Evolutionary conservation across 1,140 invertebrate species (phyloP), one percentile per base, ranked within the genome.

Genomic region (Drosophila oshimai): DNA sequence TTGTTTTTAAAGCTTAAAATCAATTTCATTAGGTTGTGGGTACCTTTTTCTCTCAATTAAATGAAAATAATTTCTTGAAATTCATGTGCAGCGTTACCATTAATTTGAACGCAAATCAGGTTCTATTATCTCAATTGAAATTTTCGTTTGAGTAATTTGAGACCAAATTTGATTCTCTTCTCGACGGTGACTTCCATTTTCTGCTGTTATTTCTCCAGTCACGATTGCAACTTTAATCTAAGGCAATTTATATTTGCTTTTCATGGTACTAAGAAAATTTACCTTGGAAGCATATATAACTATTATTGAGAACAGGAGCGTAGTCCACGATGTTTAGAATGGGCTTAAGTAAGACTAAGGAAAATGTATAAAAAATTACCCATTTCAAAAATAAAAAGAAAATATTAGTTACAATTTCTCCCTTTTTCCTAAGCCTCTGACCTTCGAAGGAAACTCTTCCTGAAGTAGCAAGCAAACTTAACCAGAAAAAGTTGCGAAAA

Each of bases 241-340:
- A 39, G 33, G 29, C 67, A 80, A 80, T 71, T 76, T 77, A 50
- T 73, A 67, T 60, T 72, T 54, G 47, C 33, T 62, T 60, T 65
- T 65, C 42, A 34, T 42, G 28, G 12, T 34, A 29, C 20, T 47
- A 33, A 42, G 10, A 12, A 67, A 54, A 41, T 18, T 36, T 18
- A 29, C 7, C n/a, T n/a, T 2, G 22, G 41, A 47, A 55, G 34
- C 39, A 34, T 17, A 22, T 17, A 45, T 6, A 64, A 64, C 24
- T 64, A 64, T 36, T 45, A 45, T 37, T 26, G 6, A 2, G 1
- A 42, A 3, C 26, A 61, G 9, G 4, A 9, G 28, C 34, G 34
- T 39, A 51, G 55, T 6, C 24, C 3, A 0, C 0, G n/a, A 0
- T 20, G 33, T 20, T 26, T 31, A 18, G 13, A 10, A 18, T 15